Evolutionary conservation across 2,888 invertebrate genomes (phyloP), one percentile per base, ranked within the genome.

Genomic region (Aphidoletes aphidimyza): DNA sequence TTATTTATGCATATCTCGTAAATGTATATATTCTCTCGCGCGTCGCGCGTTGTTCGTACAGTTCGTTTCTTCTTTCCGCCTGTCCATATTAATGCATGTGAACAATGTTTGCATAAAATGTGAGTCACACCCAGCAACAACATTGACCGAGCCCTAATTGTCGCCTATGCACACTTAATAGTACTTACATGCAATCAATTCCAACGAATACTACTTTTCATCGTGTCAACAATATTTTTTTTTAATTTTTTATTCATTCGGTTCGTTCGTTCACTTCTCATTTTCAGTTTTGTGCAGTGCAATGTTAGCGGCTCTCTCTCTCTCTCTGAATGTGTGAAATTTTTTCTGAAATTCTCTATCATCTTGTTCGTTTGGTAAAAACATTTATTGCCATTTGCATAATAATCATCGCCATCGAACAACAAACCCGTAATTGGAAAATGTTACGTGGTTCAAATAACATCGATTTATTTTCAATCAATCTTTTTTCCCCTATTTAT

Each of bases 71-170:
- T 54, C 54, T 69, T 69, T 69, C 69, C 69, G 26, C 69, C 30
- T 69, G 69, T 69, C 69, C 69, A 69, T 69, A 69, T 69, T 69
- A 69, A 69, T 69, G 26, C 69, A 69, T 69, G 69, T 30, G 30
- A 69, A 69, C 69, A 69, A 30, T 69, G 69, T 69, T 69, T 69
- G 69, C 69, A 69, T 69, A 69, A 69, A 69, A 69, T 69, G 69
- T 69, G 69, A 69, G 69, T 69, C 69, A 69, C 69, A 69, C 69
- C 69, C 69, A 69, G 69, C 69, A 69, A 69, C 69, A 69, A 69
- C 69, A 69, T 30, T 69, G 69, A 69, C 69, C 69, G 69, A 69
- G 30, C 69, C 69, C 69, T 69, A 69, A 30, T 69, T 54, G 54
- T 54, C 54, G 26, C 69, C 30, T 69, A 69, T 69, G 30, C 69